A percentile compares a stretch with the other conserved stretches of the same genome.
phyloP scores from a whole-genome alignment of 2,113 vertebrate species.

The Seriola dumerili region DNA sequence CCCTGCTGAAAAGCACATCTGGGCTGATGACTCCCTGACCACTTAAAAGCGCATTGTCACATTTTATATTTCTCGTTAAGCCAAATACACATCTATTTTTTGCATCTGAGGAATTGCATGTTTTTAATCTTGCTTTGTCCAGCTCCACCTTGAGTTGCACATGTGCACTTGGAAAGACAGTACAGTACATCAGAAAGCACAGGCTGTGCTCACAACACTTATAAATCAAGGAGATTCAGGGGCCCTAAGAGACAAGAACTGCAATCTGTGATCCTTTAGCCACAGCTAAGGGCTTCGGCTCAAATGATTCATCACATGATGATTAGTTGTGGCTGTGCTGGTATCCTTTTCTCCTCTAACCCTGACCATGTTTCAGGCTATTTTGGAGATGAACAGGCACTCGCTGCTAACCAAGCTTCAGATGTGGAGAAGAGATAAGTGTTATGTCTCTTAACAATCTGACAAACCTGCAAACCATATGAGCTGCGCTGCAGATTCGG shows the following conservation, averaged over 20 bases:
- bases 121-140: conserved; percentile 1
- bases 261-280: conserved; percentile 73
- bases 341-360: conserved; percentile 68
- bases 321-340: conserved; percentile 77
- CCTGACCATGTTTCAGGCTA: conserved; percentile 67
- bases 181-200: conserved; percentile 42
- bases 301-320: conserved; percentile 82
- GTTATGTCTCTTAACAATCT: conserved; percentile 74
- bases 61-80: background rate
- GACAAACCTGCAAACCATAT: conserved; percentile 80
- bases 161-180: conserved; percentile 22
- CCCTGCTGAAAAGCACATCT: conserved; percentile 28
- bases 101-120: background rate
- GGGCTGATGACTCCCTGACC: conserved; percentile 20
- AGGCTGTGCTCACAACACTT: conserved; percentile 24
- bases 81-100: conserved; percentile 3
- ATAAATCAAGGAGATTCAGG: conserved; percentile 68
- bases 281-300: conserved; percentile 72
- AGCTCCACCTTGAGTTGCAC: conserved; percentile 24
- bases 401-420: conserved; percentile 65
- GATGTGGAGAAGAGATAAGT: conserved; percentile 80
- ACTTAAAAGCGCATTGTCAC: conserved; percentile 29
- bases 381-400: conserved; percentile 73
- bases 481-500: conserved; percentile 50
- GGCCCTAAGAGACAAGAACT: conserved; percentile 51